A percentile compares a stretch with the other conserved stretches of the same genome.
Evolutionary conservation across 2,888 invertebrate species (phyloP).

Genomic region (Aporophyla nigra): DNA sequence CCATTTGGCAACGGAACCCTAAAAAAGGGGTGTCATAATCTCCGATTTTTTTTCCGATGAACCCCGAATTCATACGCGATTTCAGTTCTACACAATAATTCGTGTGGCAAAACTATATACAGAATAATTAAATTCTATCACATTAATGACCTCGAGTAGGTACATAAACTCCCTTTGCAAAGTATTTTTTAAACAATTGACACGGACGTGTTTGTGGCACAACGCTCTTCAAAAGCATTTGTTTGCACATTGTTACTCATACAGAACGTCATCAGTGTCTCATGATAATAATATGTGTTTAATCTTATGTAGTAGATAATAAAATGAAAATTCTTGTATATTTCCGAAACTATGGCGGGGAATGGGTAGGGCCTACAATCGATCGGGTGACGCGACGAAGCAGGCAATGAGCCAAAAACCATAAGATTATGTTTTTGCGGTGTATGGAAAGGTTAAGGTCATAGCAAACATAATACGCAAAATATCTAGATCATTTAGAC

Average conservation of each 20-base stretch:
- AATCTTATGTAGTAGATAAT: conserved; percentile 30
- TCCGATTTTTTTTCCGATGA: not conserved
- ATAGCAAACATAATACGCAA: conserved; percentile 20
- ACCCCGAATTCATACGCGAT: not conserved
- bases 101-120: not conserved
- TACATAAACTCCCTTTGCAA: conserved; percentile 12
- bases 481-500: conserved; percentile 12
- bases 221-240: conserved; percentile 42
- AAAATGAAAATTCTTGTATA: conserved; percentile 1
- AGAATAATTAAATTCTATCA: not conserved
- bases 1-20: no score
- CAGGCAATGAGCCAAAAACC: conserved; percentile 63
- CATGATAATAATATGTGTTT: conserved; percentile 34
- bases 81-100: not conserved
- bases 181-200: conserved; percentile 22
- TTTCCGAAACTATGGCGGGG: conserved; percentile 21
- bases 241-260: conserved; percentile 56
- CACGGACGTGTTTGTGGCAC: conserved; percentile 23
- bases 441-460: conserved; percentile 48
- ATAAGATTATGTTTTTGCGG: conserved; percentile 27
- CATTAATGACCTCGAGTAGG: not conserved
- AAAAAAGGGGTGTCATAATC: not conserved
- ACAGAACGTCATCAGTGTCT: conserved; percentile 49
- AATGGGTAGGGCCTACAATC: conserved; percentile 35
- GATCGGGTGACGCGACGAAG: conserved; percentile 42